A percentile compares a stretch with the other conserved stretches of the same genome.
Conservation (phyloP, 2,797 vertebrate genomes). For the Coregonus sp. region DNA sequence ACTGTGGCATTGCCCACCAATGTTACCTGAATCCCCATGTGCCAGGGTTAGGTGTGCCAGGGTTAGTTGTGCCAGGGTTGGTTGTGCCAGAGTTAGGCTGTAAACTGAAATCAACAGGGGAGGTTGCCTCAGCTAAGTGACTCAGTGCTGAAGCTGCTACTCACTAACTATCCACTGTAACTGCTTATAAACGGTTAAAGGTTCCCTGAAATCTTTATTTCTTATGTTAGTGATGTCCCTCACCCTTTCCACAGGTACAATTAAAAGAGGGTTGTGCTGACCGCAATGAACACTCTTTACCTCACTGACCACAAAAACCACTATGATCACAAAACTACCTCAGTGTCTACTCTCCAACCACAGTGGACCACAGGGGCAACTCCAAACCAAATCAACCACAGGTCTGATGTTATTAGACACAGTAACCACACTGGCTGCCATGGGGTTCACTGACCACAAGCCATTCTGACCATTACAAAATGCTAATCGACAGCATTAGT, state of each 20-base stretch:
- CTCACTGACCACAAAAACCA: neutral
- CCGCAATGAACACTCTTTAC: no score
- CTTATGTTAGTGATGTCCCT: neutral
- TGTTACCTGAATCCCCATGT: no score
- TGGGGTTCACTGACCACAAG: neutral
- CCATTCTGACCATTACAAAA: neutral
- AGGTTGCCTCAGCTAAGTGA: neutral
- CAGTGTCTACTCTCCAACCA: neutral
- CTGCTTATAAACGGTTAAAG: neutral
- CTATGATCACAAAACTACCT: neutral
- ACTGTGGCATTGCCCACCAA: no score
- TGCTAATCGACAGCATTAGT: neutral
- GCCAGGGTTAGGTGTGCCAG: neutral
- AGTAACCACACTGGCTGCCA: neutral
- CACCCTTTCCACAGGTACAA: no score
- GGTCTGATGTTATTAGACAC: neutral
- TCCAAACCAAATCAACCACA: neutral
- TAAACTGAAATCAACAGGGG: neutral
- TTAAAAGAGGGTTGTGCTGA: no score
- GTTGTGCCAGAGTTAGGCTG: neutral
- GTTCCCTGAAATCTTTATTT: neutral
- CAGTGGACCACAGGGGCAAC: neutral
- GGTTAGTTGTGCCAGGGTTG: neutral
- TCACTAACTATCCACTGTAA: neutral
- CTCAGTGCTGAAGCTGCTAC: no score